Percentiles rank a stretch among this genome's conserved stretches.
Conservation (phyloP, 2,797 vertebrate genomes). For the Botia almorhae region DNA sequence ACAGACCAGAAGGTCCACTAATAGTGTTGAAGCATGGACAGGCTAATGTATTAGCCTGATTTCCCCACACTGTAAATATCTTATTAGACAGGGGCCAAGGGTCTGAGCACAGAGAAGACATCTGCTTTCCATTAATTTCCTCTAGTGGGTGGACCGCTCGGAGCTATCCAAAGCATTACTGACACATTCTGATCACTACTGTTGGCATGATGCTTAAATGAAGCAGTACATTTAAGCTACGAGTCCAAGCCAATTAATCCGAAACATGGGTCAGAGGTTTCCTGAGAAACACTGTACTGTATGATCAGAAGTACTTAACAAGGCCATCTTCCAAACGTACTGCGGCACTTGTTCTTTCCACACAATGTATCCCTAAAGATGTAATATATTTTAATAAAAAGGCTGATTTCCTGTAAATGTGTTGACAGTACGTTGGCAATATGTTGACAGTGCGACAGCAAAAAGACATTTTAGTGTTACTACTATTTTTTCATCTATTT, state of each 20-base stretch:
- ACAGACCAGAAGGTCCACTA: slow-evolving; percentile 12
- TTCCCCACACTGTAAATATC: background rate
- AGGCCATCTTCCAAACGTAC: background rate
- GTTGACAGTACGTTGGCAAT: too few relatives aligned
- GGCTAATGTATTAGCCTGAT: slow-evolving; percentile 27
- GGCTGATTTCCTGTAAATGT: too few relatives aligned
- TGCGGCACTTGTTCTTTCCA: background rate
- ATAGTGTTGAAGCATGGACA: slow-evolving; percentile 23
- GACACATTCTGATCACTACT: slow-evolving; percentile 11
- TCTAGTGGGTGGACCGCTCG: slow-evolving; percentile 23
- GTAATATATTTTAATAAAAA: background rate
- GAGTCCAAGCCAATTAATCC: background rate
- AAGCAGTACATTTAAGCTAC: slow-evolving; percentile 5
- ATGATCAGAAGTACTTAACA: background rate
- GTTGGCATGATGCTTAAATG: background rate
- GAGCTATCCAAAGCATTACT: slow-evolving; percentile 16
- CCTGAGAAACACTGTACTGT: background rate
- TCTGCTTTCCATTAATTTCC: slow-evolving; percentile 56
- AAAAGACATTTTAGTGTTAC: background rate
- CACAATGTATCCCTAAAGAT: background rate
- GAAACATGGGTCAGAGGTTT: background rate
- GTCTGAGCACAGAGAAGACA: slow-evolving; percentile 37
- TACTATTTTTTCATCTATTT: background rate
- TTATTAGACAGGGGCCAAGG: slow-evolving; percentile 29
- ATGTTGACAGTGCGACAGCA: too few relatives aligned